Base-by-base conservation (phyloP, 2,888 invertebrate genomes). In the Sphaerophoria taeniata region DNA sequence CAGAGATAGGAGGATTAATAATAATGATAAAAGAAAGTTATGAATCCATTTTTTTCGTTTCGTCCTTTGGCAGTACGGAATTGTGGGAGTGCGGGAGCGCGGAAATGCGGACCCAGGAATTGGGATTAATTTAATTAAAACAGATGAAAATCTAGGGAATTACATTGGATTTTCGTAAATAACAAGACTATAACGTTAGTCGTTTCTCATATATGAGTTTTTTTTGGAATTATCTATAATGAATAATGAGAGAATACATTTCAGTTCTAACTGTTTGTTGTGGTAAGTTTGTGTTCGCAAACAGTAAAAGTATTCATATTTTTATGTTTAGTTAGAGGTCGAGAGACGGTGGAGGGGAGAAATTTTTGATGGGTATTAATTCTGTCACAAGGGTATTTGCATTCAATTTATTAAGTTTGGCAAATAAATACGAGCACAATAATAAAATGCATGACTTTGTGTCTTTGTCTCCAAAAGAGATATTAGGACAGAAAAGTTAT, bases 71-170 rank as follows among this genome's bases (percentile, higher is more conserved):
- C 7, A n/a, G 14, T 12, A 9, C 11, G 3, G 6, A 0, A 9
- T 43, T 43, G 0, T 43, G 11, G 11, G 3, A 43, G 9, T 6
- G 11, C 43, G 12, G 3, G 7, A 6, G 6, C 34, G 6, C 49
- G 49, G n/a, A 9, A 60, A 71, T 51, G 34, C 39, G 3, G 43
- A 56, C 55, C 69, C 45, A 45, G 16, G 43, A 74, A 63, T 55
- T 73, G 69, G 73, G 70, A 78, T 77, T 78, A 73, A 78, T 83
- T 70, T 83, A 83, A 83, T 83, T 83, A 83, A 83, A 73, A 55
- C 56, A 61, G 73, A 69, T 77, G 67, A 61, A 73, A 77, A 72
- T 58, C 33, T 60, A 34, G 43, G 43, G 58, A 67, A 72, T 60
- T 73, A 55, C 55, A 34, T n/a, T 61, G 24, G 69, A 61, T 69